Base-by-base conservation (phyloP, 2,888 invertebrate genomes). In the Parascotia fuliginaria region DNA sequence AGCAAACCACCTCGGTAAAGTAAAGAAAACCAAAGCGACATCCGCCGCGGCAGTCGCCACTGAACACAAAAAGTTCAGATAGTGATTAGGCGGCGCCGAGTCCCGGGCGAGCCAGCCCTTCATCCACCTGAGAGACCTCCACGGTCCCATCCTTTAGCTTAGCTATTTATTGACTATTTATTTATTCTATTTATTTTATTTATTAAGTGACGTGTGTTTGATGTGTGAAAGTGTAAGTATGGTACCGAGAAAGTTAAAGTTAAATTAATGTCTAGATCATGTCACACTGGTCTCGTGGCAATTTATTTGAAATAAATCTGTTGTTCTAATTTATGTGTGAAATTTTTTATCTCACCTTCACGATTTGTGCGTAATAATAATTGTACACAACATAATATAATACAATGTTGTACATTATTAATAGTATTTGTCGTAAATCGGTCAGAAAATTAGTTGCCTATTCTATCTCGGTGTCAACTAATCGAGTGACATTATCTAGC, bases 141-240 rank as follows among this genome's bases (percentile, higher is more conserved):
- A 59, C 68, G 85, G 89, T 87, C 87, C 85, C 85, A 75, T 90
- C 88, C 87, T 87, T 81, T 92, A 92, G 90, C 87, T 86, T 89
- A 92, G 89, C 87, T 92, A 92, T 92, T 92, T 92, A 92, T 92
- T 92, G 87, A 91, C 87, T 88, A 92, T 89, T 90, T 89, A 92
- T 92, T 92, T 92, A 93, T 92, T 89, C 85, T 91, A 92, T 89
- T 89, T 93, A 91, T 92, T 92, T 93, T 83, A 93, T 92, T 93
- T 93, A 93, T 93, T 93, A 92, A 93, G 93, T 93, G 91, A 80
- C 31, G 92, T 81, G 85, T 85, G 91, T 77, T 79, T 87, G 90
- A 85, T 77, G 91, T 86, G 87, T 90, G 92, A 87, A 89, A 80
- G 91, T 84, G 89, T 86, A 83, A 84, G 90, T 83, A 87, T 90